These are phyloP conservation scores for Drosophila histrio DNA, from an alignment of 2,888 invertebrate species.

Conservation along the genomic window DNA sequence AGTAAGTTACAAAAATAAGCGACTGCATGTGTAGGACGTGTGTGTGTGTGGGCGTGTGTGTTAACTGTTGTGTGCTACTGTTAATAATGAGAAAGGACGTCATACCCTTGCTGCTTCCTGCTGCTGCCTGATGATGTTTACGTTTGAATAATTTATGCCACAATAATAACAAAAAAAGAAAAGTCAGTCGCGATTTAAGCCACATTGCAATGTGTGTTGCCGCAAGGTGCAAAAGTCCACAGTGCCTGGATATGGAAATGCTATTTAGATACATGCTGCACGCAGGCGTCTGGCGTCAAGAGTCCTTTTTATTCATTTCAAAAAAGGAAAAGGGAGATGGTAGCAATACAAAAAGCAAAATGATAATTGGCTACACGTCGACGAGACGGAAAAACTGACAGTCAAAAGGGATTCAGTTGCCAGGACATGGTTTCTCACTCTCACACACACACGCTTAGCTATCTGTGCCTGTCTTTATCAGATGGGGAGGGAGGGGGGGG, in stretches of 20 bases:
- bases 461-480: neutral
- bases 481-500: neutral
- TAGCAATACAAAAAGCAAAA: conserved; percentile 27
- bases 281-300: conserved; percentile 35
- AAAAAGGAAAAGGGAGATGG: conserved; percentile 41
- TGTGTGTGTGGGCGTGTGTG: conserved; percentile 13
- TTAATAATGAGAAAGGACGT: conserved; percentile 68
- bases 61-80: conserved; percentile 58
- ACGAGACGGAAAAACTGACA: conserved; percentile 51
- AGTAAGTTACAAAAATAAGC: conserved; percentile 43
- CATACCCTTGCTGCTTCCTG: conserved; percentile 22
- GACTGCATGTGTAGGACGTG: conserved; percentile 30
- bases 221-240: conserved; percentile 70
- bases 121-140: conserved; percentile 80
- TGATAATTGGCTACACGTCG: conserved; percentile 73
- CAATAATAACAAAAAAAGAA: conserved; percentile 58
- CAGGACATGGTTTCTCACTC: neutral
- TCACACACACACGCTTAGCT: neutral
- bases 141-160: conserved; percentile 83
- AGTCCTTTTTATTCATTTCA: conserved; percentile 72
- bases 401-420: conserved; percentile 54
- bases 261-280: conserved; percentile 67
- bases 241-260: conserved; percentile 65
- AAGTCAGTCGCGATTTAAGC: conserved; percentile 25
- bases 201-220: conserved; percentile 68